These are phyloP conservation scores for Lypha dubia DNA, from an alignment of 2,888 invertebrate genomes.

Conservation along the genomic window DNA sequence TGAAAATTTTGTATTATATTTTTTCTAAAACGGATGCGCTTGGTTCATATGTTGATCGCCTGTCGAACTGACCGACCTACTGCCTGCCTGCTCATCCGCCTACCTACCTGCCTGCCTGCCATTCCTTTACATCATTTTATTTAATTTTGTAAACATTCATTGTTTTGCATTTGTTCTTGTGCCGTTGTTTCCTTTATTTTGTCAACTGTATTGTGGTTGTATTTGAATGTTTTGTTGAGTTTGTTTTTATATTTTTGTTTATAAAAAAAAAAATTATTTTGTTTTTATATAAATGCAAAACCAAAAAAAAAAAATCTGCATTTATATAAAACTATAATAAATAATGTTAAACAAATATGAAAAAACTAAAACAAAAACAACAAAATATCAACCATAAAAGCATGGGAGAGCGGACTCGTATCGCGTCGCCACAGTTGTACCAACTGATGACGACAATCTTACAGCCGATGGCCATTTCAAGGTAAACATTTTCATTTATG, in stretches of 20 bases:
- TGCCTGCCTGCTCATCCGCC: too few relatives aligned
- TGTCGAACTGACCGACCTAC: not conserved
- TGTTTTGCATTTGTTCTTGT: constrained; percentile 58
- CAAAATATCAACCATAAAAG: constrained; percentile 84
- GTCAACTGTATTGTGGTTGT: constrained; percentile 44
- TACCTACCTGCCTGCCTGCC: constrained; percentile 14
- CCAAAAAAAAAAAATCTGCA: constrained; percentile 30
- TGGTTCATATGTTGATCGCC: constrained; percentile 39
- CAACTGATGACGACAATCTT: constrained; percentile 97
- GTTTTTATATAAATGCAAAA: constrained; percentile 29
- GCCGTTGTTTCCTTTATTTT: constrained; percentile 28
- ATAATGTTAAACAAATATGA: constrained; percentile 17
- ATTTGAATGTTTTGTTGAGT: constrained; percentile 46
- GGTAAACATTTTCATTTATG: constrained; percentile 84
- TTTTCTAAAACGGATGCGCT: constrained; percentile 20
- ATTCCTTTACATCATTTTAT: constrained; percentile 22
- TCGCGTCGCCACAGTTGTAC: constrained; percentile 97
- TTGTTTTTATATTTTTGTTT: constrained; percentile 11
- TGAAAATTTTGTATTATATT: constrained; percentile 5
- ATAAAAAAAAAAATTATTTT: constrained; percentile 21
- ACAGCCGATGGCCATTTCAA: constrained; percentile 96
- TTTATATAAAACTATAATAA: constrained; percentile 47
- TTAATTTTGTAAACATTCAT: constrained; percentile 40
- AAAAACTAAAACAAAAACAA: not conserved
- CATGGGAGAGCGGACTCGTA: constrained; percentile 98